phyloP scores from a whole-genome alignment of 2,888 invertebrate species.

The Ochropacha duplaris region DNA sequence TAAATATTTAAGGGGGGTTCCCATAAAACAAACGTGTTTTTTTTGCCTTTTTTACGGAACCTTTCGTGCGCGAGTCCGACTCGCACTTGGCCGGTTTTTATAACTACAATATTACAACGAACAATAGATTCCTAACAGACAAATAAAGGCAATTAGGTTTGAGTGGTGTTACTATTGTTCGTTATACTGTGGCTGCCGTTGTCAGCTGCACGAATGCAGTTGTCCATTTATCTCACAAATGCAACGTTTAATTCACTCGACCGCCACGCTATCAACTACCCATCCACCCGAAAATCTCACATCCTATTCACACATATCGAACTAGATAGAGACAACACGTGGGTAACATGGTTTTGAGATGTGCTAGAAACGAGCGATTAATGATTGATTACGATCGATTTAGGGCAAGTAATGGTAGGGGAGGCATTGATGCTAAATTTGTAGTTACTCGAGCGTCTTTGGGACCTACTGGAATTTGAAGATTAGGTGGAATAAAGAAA shows the following conservation, averaged over 20 bases:
- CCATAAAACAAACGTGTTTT: too few species aligned
- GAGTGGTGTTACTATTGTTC: not conserved
- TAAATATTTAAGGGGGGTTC: too few species aligned
- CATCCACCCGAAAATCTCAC: not conserved
- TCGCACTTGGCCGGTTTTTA: too few species aligned
- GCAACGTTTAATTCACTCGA: constrained; percentile 55
- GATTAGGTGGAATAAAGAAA: too few species aligned
- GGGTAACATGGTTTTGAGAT: constrained; percentile 19
- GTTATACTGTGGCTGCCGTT: not conserved
- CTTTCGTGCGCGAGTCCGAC: too few species aligned
- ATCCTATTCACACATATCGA: not conserved
- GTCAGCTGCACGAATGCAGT: constrained; percentile 33
- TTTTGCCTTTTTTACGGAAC: too few species aligned
- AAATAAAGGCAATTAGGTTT: not conserved
- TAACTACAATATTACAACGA: too few species aligned
- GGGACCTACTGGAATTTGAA: too few species aligned
- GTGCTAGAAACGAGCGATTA: constrained; percentile 31
- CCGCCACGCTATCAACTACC: constrained; percentile 12
- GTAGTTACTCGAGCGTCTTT: too few species aligned
- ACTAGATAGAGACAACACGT: not conserved
- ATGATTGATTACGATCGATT: constrained; percentile 40
- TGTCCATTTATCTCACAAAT: constrained; percentile 54
- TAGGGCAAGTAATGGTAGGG: constrained; percentile 17
- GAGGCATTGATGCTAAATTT: too few species aligned
- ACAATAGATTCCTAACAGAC: too few species aligned